A percentile compares a stretch with the other conserved stretches of the same genome.
Evolutionary conservation across 2,797 vertebrate species (phyloP).

Genomic region (Molothrus aeneus): DNA sequence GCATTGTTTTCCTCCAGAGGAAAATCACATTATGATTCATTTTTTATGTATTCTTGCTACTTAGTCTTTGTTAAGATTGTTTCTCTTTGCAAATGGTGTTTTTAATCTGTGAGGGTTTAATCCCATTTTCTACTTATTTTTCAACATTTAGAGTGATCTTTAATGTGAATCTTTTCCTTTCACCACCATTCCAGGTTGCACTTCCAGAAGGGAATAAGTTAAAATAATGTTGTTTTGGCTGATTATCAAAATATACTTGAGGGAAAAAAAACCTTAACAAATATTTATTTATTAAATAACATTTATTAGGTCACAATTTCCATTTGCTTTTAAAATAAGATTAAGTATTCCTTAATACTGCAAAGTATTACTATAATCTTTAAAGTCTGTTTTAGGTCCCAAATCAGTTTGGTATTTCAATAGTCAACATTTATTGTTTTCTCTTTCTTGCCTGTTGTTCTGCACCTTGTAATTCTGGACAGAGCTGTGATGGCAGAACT

Average conservation of each 20-base stretch:
- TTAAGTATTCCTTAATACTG: not conserved
- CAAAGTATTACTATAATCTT: not conserved
- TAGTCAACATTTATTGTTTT: not conserved
- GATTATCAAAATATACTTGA: not conserved
- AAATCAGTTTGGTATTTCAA: not conserved
- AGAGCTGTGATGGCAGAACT: not conserved
- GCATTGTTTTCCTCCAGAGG: not conserved
- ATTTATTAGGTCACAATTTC: not conserved
- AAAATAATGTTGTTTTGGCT: not conserved
- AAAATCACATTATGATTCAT: conserved; percentile 8
- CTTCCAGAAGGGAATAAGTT: not conserved
- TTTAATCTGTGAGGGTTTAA: not conserved
- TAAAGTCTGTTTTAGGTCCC: not conserved
- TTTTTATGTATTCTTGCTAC: not conserved
- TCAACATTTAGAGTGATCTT: not conserved
- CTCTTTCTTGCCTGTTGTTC: not conserved
- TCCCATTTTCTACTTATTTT: not conserved
- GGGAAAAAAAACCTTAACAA: not conserved
- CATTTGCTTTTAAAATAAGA: not conserved
- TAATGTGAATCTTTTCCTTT: not conserved
- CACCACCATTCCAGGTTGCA: not conserved
- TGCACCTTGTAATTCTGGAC: not conserved
- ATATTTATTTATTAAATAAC: not conserved
- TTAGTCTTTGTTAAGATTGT: not conserved
- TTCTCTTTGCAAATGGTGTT: not conserved